A percentile compares a stretch with the other conserved stretches of the same genome.
Evolutionary conservation across 2,797 vertebrate genomes (phyloP).

Genomic region (Podarcis lilfordi): DNA sequence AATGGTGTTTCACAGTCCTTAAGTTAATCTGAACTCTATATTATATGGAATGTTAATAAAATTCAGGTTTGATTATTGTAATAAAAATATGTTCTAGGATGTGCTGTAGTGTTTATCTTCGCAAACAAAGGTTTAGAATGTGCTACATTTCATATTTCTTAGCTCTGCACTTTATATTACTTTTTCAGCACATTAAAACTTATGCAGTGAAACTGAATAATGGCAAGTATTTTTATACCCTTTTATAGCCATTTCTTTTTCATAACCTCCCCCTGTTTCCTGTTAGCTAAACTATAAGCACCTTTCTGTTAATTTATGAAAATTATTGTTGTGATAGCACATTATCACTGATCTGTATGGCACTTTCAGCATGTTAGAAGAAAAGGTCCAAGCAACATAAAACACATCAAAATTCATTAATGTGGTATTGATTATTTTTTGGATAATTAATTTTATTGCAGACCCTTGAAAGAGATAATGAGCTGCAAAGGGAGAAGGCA

Average conservation of each 20-base stretch:
- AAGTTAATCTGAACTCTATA: slow-evolving; percentile 42
- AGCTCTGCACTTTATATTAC: slow-evolving; percentile 81
- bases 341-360: slow-evolving; percentile 94
- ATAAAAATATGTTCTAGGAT: slow-evolving; percentile 38
- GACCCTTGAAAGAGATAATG: slow-evolving; percentile 95
- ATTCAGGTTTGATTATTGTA: slow-evolving; percentile 35
- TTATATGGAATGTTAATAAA: slow-evolving; percentile 61
- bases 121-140: slow-evolving; percentile 64
- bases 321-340: slow-evolving; percentile 97
- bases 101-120: slow-evolving; percentile 61
- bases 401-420: slow-evolving; percentile 98
- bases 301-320: slow-evolving; percentile 96
- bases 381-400: slow-evolving; percentile 93
- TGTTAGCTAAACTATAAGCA: slow-evolving; percentile 87
- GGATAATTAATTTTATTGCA: slow-evolving; percentile 99
- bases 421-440: slow-evolving; percentile 95
- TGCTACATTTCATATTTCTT: slow-evolving; percentile 80
- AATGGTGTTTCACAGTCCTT: slow-evolving; percentile 42
- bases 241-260: slow-evolving; percentile 89
- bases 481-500: slow-evolving; percentile 89
- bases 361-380: slow-evolving; percentile 88
- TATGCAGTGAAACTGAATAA: slow-evolving; percentile 91
- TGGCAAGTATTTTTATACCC: slow-evolving; percentile 92
- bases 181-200: slow-evolving; percentile 87
- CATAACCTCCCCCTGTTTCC: slow-evolving; percentile 86